phyloP scores from a whole-genome alignment of 2,113 vertebrate genomes.

The Pseudopipra pipra region DNA sequence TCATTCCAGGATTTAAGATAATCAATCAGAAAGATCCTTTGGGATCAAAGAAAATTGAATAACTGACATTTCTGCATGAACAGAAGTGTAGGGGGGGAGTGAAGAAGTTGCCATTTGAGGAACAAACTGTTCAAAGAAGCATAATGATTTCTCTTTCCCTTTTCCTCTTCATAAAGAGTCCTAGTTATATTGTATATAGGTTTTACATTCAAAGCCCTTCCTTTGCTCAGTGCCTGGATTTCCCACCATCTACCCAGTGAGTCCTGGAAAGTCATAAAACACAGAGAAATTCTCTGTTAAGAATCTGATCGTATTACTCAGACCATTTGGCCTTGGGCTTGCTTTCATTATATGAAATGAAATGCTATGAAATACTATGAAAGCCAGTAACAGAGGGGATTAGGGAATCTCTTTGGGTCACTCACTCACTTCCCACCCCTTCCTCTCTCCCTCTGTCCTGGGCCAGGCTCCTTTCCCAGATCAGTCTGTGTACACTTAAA shows the following conservation, averaged over 20 bases:
- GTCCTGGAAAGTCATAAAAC: conserved; percentile 38
- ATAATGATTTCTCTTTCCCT: conserved; percentile 59
- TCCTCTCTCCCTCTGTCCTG: neutral
- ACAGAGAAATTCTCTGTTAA: neutral
- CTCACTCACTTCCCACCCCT: neutral
- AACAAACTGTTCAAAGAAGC: conserved; percentile 3
- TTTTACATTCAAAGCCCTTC: neutral
- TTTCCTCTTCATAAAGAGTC: conserved; percentile 47
- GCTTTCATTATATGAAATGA: conserved; percentile 8
- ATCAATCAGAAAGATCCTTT: conserved; percentile 61
- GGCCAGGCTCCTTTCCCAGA: neutral
- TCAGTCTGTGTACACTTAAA: neutral
- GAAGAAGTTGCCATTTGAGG: conserved; percentile 61
- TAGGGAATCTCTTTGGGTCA: neutral
- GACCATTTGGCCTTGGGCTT: neutral
- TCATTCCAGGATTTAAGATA: conserved; percentile 63
- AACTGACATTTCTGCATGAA: conserved; percentile 55
- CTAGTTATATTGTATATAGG: conserved; percentile 23
- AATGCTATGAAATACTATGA: neutral
- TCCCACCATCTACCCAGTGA: conserved; percentile 18
- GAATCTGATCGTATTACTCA: neutral
- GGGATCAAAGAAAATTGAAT: conserved; percentile 71
- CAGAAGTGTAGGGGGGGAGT: neutral
- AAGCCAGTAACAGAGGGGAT: neutral
- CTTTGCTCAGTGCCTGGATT: neutral